A percentile compares a stretch with the other conserved stretches of the same genome.
Evolutionary conservation across 2,888 invertebrate genomes (phyloP).

Genomic region (Spodoptera littoralis): DNA sequence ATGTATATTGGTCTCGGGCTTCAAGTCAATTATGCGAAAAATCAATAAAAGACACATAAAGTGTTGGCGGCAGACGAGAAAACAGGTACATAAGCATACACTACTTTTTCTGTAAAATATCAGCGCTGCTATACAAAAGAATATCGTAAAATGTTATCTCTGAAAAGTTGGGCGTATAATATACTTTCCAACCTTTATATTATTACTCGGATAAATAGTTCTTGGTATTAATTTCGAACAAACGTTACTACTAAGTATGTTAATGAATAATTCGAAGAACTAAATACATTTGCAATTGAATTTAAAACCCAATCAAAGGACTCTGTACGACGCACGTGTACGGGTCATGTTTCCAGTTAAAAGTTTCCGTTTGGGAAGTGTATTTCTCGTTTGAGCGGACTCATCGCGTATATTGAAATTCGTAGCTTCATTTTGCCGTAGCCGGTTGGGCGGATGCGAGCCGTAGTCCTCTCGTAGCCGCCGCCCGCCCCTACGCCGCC

Average conservation of each 20-base stretch:
- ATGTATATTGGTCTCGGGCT: constrained; percentile 17
- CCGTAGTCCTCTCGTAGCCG: constrained; percentile 77
- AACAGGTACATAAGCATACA: background rate
- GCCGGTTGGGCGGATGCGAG: constrained; percentile 80
- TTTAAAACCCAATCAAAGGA: constrained; percentile 29
- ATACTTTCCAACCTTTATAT: too few species aligned
- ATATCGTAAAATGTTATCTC: background rate
- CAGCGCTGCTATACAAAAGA: background rate
- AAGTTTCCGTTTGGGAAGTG: constrained; percentile 56
- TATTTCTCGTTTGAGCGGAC: constrained; percentile 64
- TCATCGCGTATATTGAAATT: constrained; percentile 69
- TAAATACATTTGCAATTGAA: constrained; percentile 7
- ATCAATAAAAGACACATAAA: constrained; percentile 36
- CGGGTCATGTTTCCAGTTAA: constrained; percentile 53
- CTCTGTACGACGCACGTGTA: constrained; percentile 24
- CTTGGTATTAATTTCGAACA: too few species aligned
- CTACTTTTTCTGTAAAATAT: too few species aligned
- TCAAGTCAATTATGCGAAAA: constrained; percentile 41
- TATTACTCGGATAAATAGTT: too few species aligned
- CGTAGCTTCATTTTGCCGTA: constrained; percentile 80
- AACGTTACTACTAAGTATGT: background rate
- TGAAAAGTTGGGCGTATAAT: too few species aligned
- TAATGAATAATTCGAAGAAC: background rate
- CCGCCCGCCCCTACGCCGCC: constrained; percentile 67
- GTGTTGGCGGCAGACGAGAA: constrained; percentile 22